Evolutionary conservation across 2,113 vertebrate genomes (phyloP).

Genomic region (Charina bottae): DNA sequence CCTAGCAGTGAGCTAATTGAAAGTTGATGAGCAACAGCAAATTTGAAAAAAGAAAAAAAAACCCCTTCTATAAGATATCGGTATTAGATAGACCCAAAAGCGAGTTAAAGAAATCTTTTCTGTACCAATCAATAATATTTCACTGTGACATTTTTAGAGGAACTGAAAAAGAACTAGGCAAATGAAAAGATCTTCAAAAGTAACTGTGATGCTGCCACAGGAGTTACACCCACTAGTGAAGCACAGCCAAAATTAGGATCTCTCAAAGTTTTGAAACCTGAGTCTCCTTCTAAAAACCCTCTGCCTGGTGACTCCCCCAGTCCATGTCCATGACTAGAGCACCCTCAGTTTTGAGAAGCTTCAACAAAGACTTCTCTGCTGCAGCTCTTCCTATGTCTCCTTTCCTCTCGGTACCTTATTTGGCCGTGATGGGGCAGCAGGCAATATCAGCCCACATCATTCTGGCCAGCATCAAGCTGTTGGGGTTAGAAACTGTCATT

Average conservation of each 20-base stretch:
- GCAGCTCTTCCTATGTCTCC: not conserved
- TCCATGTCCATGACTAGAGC: not conserved
- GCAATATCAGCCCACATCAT: not conserved
- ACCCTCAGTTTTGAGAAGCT: not conserved
- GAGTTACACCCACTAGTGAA: fast-evolving
- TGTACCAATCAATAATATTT: constrained; percentile 23
- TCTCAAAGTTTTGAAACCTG: no score
- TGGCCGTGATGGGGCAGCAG: not conserved
- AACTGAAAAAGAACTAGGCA: constrained; percentile 39
- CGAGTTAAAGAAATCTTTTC: constrained; percentile 33
- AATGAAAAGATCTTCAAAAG: constrained; percentile 47
- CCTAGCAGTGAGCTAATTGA: constrained; percentile 24
- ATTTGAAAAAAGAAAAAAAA: constrained; percentile 14
- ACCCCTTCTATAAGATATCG: constrained; percentile 18
- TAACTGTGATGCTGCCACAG: not conserved
- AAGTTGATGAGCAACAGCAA: constrained; percentile 39
- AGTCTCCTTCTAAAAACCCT: not conserved
- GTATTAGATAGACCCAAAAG: constrained; percentile 8
- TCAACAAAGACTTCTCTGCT: not conserved
- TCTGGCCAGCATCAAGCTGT: no score
- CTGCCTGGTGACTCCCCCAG: not conserved
- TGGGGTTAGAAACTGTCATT: not conserved
- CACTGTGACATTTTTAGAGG: constrained; percentile 32
- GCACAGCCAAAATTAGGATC: constrained; percentile 19
- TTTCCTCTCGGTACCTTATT: not conserved